phyloP scores from a whole-genome alignment of 2,113 vertebrate species.

The Diadophis punctatus region DNA sequence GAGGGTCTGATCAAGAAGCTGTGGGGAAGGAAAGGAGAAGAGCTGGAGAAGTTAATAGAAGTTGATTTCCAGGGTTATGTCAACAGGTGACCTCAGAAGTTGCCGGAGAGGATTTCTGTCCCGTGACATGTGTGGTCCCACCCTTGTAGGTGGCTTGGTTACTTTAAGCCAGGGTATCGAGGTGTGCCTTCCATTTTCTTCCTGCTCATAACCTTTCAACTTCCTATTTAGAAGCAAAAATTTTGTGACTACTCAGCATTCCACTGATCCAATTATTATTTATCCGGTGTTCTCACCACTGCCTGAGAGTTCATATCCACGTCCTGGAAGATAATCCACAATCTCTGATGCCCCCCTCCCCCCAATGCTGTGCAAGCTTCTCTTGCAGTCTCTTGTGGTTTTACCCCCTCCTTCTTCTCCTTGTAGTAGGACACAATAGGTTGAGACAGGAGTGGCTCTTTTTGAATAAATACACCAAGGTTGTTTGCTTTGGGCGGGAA shows the following conservation, averaged over 20 bases:
- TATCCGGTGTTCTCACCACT: background rate
- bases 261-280: background rate
- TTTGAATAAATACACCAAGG: background rate
- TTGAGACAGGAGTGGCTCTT: background rate
- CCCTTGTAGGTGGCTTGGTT: too few relatives aligned
- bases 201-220: background rate
- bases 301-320: too few relatives aligned
- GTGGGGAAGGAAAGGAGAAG: background rate
- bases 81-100: background rate
- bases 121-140: background rate
- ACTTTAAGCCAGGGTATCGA: background rate
- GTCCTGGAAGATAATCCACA: background rate
- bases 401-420: background rate
- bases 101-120: background rate
- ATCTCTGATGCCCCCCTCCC: background rate
- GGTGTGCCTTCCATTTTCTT: background rate
- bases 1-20: too few relatives aligned
- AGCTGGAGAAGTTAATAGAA: background rate
- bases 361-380: background rate
- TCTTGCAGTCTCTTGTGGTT: background rate
- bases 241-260: background rate
- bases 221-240: background rate
- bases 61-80: background rate
- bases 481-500: slow-evolving; percentile 22
- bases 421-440: background rate